Percentiles rank a stretch among this genome's conserved stretches.
phyloP scores from a whole-genome alignment of 1,140 invertebrate genomes.

The Bombus polaris region DNA sequence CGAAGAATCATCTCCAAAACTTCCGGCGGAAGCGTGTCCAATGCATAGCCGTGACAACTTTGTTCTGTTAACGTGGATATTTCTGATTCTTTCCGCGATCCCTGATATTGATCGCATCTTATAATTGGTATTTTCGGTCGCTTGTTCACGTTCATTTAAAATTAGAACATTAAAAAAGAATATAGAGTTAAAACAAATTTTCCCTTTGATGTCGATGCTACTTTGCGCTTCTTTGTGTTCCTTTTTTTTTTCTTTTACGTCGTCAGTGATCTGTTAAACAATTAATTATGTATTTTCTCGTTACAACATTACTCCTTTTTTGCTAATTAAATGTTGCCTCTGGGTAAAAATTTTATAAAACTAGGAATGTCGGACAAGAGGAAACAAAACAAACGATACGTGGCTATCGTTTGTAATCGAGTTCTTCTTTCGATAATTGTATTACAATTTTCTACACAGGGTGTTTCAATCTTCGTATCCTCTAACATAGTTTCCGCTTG shows the following conservation, averaged over 20 bases:
- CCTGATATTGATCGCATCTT: conserved; percentile 39
- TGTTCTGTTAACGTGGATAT: neutral
- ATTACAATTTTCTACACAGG: conserved; percentile 18
- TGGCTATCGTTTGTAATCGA: conserved; percentile 7
- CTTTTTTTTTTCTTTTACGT: neutral
- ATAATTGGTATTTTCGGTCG: conserved; percentile 52
- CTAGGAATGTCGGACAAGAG: conserved; percentile 52
- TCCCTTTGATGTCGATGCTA: neutral
- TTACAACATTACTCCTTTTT: neutral
- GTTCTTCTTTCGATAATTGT: conserved; percentile 15
- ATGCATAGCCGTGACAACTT: conserved; percentile 27
- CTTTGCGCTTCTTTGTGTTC: neutral
- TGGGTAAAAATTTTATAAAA: conserved; percentile 64
- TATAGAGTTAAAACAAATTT: neutral
- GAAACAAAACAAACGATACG: conserved; percentile 59
- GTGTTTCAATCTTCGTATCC: conserved; percentile 23
- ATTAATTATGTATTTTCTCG: neutral
- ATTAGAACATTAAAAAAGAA: neutral
- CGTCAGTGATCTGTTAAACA: neutral
- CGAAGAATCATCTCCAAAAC: conserved; percentile 77
- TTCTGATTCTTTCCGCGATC: neutral
- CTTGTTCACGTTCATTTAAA: conserved; percentile 68
- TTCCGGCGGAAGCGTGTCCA: conserved; percentile 78
- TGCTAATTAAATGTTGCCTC: conserved; percentile 16
- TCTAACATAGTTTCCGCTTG: neutral